Evolutionary conservation across 2,797 vertebrate species (phyloP).

Genomic region (Mormyrops attenuatus): DNA sequence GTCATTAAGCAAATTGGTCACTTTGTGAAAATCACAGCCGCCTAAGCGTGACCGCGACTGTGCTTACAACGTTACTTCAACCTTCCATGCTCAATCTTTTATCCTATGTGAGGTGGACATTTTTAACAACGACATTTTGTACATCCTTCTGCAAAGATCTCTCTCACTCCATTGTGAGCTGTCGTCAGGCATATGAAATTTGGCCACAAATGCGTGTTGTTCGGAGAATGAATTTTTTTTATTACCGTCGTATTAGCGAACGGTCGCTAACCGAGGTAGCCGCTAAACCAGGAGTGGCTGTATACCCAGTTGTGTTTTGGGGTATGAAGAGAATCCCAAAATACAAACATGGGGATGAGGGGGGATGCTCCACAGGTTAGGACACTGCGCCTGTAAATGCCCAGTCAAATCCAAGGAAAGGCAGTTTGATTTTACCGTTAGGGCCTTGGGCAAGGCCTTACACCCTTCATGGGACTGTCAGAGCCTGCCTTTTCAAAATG

Average conservation of each 20-base stretch:
- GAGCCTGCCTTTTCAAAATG: background rate
- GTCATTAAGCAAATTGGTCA: background rate
- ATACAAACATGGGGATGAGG: background rate
- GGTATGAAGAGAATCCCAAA: background rate
- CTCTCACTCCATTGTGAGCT: background rate
- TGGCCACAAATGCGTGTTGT: background rate
- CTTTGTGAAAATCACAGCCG: background rate
- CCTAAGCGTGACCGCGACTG: background rate
- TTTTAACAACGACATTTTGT: background rate
- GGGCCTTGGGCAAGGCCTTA: background rate
- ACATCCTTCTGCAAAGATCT: background rate
- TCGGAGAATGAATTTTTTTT: background rate
- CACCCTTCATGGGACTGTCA: background rate
- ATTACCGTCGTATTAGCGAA: background rate
- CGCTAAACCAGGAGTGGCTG: background rate
- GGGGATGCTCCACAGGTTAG: background rate
- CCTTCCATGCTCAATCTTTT: background rate
- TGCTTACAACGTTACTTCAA: background rate
- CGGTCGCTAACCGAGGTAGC: background rate
- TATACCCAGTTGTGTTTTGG: background rate
- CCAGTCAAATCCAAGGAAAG: background rate
- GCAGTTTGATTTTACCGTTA: background rate
- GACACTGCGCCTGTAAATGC: background rate
- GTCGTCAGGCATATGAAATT: background rate
- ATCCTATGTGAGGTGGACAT: background rate